A percentile compares a stretch with the other conserved stretches of the same genome.
phyloP scores from a whole-genome alignment of 2,113 vertebrate species.

The Raphicerus campestris region DNA sequence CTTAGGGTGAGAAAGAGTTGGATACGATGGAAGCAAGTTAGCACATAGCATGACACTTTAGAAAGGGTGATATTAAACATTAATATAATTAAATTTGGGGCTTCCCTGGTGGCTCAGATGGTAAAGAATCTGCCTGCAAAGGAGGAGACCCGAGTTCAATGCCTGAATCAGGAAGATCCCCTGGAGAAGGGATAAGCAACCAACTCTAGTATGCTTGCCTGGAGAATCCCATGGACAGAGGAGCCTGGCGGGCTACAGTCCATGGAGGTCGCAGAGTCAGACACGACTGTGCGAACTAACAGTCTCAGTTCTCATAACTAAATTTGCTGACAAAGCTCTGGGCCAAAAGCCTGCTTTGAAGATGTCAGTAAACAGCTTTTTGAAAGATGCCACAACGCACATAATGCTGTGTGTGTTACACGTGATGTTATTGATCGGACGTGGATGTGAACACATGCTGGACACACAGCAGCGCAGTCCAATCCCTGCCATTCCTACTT shows the following conservation, averaged over 20 bases:
- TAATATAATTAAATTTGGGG: conserved; percentile 76
- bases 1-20: not conserved
- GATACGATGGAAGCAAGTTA: not conserved
- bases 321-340: conserved; percentile 65
- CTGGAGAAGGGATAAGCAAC: not conserved
- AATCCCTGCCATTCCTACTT: not conserved
- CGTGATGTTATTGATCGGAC: not conserved
- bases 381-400: conserved; percentile 66
- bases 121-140: not conserved
- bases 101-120: not conserved
- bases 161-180: not conserved
- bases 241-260: not conserved
- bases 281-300: accelerated
- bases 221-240: not conserved
- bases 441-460: not conserved
- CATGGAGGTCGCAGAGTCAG: not conserved
- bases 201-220: not conserved
- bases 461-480: not conserved
- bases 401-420: conserved; percentile 57
- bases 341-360: conserved; percentile 70
- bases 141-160: not conserved
- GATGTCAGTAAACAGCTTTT: conserved; percentile 71
- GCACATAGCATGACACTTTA: not conserved
- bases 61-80: conserved; percentile 72
- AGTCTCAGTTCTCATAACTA: not conserved